phyloP scores from a whole-genome alignment of 2,888 invertebrate species.

The Alloscopus bannaensis region DNA sequence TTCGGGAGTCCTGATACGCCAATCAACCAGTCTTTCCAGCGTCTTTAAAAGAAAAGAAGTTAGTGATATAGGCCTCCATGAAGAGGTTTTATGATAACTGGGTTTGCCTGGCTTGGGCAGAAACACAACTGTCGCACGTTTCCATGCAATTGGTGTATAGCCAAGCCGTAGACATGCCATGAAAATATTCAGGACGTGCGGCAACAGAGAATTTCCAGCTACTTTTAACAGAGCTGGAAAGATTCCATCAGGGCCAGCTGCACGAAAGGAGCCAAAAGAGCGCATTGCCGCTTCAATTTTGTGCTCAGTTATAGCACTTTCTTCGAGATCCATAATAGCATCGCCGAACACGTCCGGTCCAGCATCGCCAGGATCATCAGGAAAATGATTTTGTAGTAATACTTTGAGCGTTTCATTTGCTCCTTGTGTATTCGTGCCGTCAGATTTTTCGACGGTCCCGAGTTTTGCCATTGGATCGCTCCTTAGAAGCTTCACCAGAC shows the following conservation, averaged over 20 bases:
- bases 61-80: conserved; percentile 39
- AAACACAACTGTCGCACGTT: conserved; percentile 23
- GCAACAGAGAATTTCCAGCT: neutral
- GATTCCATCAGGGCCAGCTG: conserved; percentile 23
- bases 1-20: conserved; percentile 11
- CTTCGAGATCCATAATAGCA: neutral
- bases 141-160: conserved; percentile 40
- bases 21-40: neutral
- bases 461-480: conserved; percentile 16
- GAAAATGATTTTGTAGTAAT: conserved; percentile 16
- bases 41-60: neutral
- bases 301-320: neutral
- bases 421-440: neutral
- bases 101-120: conserved; percentile 47
- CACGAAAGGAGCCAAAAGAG: conserved; percentile 16
- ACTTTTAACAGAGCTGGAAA: conserved; percentile 24
- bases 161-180: conserved; percentile 32
- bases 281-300: conserved; percentile 1
- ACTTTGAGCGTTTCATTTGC: conserved; percentile 14
- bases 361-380: neutral
- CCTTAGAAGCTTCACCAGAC: neutral
- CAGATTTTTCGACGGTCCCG: conserved; percentile 3
- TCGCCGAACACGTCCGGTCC: neutral
- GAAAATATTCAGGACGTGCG: neutral
- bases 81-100: conserved; percentile 37